These are phyloP conservation scores for Cygnus olor DNA, from an alignment of 2,797 vertebrate genomes.

Conservation along the genomic window DNA sequence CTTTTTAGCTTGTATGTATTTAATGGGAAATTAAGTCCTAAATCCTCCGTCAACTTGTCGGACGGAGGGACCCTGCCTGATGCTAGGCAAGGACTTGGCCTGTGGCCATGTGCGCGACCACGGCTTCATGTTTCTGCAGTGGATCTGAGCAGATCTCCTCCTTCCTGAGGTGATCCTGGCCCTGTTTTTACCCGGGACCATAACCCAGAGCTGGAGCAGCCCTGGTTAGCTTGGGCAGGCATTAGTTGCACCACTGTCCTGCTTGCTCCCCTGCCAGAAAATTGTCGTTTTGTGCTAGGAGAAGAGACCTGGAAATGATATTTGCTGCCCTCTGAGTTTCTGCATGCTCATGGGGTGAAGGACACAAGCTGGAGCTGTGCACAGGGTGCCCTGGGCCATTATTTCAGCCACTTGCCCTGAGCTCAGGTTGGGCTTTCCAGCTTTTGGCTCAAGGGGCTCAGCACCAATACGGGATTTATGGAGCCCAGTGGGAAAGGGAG, in stretches of 20 bases:
- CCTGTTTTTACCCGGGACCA: not conserved
- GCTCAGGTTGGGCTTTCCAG: not conserved
- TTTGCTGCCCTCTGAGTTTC: not conserved
- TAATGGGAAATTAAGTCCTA: slow-evolving; percentile 5
- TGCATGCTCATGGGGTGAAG: not conserved
- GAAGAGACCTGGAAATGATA: not conserved
- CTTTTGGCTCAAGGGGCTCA: not conserved
- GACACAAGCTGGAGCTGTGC: not conserved
- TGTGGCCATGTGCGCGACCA: not conserved
- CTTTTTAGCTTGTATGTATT: not conserved
- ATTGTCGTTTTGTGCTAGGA: not conserved
- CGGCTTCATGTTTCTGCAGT: rapidly evolving
- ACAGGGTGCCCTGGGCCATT: not conserved
- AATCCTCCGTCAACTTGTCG: not conserved
- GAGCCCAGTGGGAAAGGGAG: not conserved
- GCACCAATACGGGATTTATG: not conserved
- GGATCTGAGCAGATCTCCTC: not conserved
- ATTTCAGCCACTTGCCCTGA: not conserved
- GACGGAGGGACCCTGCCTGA: not conserved
- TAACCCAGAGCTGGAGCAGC: too few relatives aligned
- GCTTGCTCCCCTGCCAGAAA: not conserved
- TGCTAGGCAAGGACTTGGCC: not conserved
- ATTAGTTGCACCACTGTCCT: not conserved
- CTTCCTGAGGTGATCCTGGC: not conserved
- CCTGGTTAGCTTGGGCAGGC: rapidly evolving